phyloP scores from a whole-genome alignment of 2,888 invertebrate species.

The Phaonia tiefii region DNA sequence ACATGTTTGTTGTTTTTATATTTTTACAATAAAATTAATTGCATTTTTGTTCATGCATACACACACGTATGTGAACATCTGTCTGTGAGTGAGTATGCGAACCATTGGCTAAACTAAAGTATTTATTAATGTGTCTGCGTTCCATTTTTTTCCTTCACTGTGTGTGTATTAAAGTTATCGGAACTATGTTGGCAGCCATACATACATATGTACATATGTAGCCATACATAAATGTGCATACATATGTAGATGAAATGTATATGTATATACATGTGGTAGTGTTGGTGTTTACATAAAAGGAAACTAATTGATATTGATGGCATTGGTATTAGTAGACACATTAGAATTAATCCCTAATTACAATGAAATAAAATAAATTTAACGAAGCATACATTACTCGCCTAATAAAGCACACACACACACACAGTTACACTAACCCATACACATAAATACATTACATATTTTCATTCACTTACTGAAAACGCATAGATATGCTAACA shows the following conservation, averaged over 20 bases:
- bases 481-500: too few relatives aligned
- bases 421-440: constrained; percentile 8
- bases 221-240: constrained; percentile 9
- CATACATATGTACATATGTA: background rate
- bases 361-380: constrained; percentile 69
- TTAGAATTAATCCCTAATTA: constrained; percentile 70
- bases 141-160: too few relatives aligned
- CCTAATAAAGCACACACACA: constrained; percentile 43
- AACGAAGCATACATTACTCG: constrained; percentile 66
- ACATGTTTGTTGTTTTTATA: background rate
- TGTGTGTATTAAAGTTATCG: too few relatives aligned
- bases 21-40: constrained; percentile 35
- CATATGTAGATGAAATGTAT: background rate
- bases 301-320: constrained; percentile 69
- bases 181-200: constrained; percentile 2
- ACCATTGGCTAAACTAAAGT: constrained; percentile 24
- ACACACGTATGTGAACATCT: constrained; percentile 1
- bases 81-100: constrained; percentile 15
- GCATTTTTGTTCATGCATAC: constrained; percentile 21
- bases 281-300: constrained; percentile 34
- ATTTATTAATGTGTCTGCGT: constrained; percentile 53
- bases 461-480: too few relatives aligned
- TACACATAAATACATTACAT: too few relatives aligned
- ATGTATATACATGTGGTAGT: constrained; percentile 16
- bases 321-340: constrained; percentile 67